Conservation (phyloP, 1,140 invertebrate species). For the Brachionus koreanus region DNA sequence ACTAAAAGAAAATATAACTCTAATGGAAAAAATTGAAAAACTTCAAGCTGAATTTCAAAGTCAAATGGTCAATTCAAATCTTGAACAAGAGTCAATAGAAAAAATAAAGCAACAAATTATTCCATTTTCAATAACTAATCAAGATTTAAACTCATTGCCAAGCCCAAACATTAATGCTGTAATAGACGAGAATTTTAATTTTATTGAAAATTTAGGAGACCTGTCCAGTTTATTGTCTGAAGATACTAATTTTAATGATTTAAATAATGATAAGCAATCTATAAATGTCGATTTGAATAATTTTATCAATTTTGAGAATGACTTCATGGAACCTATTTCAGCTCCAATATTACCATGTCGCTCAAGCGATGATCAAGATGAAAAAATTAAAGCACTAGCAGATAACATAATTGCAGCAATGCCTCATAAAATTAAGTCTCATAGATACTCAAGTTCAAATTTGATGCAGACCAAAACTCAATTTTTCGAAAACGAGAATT, state of each 20-base stretch:
- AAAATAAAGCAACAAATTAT: background rate
- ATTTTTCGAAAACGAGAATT: background rate
- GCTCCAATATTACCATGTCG: slow-evolving; percentile 1
- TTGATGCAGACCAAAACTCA: slow-evolving; percentile 55
- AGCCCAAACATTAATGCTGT: background rate
- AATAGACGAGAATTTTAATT: slow-evolving; percentile 6
- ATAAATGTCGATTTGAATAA: slow-evolving; percentile 5
- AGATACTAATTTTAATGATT: background rate
- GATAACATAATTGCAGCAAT: slow-evolving; percentile 96
- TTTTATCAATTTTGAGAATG: background rate
- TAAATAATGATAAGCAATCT: background rate
- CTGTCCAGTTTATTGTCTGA: background rate
- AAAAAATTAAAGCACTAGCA: slow-evolving; percentile 78
- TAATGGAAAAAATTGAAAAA: background rate
- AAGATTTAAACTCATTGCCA: slow-evolving; percentile 5
- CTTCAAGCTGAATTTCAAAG: background rate
- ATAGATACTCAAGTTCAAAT: slow-evolving; percentile 38
- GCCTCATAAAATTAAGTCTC: slow-evolving; percentile 87
- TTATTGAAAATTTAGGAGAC: slow-evolving; percentile 9
- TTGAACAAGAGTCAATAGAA: background rate
- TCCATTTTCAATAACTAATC: slow-evolving; percentile 2
- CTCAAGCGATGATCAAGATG: slow-evolving; percentile 69
- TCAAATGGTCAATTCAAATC: background rate
- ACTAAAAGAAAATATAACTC: background rate
- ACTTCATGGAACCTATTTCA: slow-evolving; percentile 18